Evolutionary conservation across 1,140 invertebrate species (phyloP).

Genomic region (Orussus abietinus): DNA sequence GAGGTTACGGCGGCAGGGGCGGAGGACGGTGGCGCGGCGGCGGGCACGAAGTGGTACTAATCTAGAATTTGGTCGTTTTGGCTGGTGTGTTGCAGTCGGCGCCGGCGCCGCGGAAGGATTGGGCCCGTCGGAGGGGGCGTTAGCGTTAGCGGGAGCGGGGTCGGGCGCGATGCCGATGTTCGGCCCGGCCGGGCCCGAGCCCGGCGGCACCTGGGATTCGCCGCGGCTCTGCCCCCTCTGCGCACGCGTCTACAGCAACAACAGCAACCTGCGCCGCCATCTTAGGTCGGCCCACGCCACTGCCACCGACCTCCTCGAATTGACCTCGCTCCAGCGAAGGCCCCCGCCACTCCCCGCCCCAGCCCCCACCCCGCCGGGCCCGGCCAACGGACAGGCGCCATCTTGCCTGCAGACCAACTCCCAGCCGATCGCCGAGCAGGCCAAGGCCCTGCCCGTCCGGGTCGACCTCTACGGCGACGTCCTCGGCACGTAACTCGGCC

Average conservation of each 20-base stretch:
- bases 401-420: no score
- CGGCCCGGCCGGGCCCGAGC: conserved; percentile 23
- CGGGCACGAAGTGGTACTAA: conserved; percentile 25
- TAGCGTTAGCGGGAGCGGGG: background rate
- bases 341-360: no score
- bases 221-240: conserved; percentile 46
- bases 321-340: conserved; percentile 36
- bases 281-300: conserved; percentile 44
- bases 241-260: conserved; percentile 50
- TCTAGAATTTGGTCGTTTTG: conserved; percentile 33
- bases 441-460: no score
- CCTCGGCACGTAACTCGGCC: no score
- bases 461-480: no score
- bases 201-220: conserved; percentile 33
- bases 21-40: conserved; percentile 8
- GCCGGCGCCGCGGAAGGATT: conserved; percentile 10
- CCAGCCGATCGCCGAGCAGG: no score
- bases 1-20: no score
- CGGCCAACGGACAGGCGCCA: no score
- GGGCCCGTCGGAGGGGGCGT: conserved; percentile 6
- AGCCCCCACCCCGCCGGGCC: no score
- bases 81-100: conserved; percentile 39
- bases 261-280: conserved; percentile 49
- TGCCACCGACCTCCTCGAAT: conserved; percentile 32
- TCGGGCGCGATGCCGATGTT: conserved; percentile 4